Base-by-base conservation (phyloP, 1,140 invertebrate species). In the Drosophila kepulauana region DNA sequence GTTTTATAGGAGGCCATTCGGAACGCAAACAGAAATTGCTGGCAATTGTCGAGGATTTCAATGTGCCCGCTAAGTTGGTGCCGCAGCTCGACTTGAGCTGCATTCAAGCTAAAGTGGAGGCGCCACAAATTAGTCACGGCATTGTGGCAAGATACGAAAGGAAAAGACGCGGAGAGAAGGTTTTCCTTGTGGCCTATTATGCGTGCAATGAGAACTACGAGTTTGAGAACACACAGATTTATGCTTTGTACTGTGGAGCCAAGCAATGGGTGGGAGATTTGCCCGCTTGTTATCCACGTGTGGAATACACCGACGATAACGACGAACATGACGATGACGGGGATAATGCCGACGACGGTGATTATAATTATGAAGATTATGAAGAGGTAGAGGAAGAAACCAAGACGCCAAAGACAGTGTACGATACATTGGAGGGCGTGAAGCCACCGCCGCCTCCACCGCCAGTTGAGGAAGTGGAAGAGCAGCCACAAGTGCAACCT, bases 121-220 rank as follows among this genome's bases (percentile, higher is more conserved):
- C 91, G 3, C 92, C 92, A 1, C 65, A 78, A 38, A 91, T 92
- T 5, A 71, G 51, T n/a, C 82, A 92, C 46, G 92, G 91, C 5
- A 28, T 20, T 3, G 87, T 92, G 1, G 2, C 52, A 0, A 84
- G 76, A 33, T 92, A 91, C 58, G 90, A 91, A 7, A 75, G 87
- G 10, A 80, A 91, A 1, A 79, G 85, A 11, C 78, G 56, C 0
- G 90, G 77, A 3, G 79, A 46, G 72, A 94, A 94, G 80, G 84
- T 93, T 38, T 95, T 95, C 67, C 91, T 94, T n/a, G 94, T 94
- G 46, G 94, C 94, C 20, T 88, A 94, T 65, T 95, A 94, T 62
- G 88, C 92, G 41, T 95, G 95, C 75, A 74, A 93, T 11, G 92
- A 94, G 10, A 94, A 94, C 13, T 95, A 93, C 75, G 91, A 93